Evolutionary conservation across 2,888 invertebrate species (phyloP), one percentile per base, ranked within the genome.

Genomic region (Cantharis lateralis): DNA sequence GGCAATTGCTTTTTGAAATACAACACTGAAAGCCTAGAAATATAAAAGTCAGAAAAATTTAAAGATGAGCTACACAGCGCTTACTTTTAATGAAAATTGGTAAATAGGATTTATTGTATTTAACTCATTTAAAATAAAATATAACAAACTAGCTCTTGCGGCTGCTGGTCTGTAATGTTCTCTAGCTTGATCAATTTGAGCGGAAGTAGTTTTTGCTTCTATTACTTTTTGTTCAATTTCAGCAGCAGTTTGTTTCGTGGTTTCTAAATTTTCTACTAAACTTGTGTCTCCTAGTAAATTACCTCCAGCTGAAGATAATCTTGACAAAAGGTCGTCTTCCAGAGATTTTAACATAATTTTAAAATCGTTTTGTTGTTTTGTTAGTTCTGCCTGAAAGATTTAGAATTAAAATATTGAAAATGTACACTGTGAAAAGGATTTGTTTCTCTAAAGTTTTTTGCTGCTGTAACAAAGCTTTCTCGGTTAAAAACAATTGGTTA

Each of bases 91-190:
- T 13, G 98, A 98, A 89, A 98, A 98, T 87, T 98, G 98, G 88
- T 98, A 98, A 84, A 98, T 98, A 0, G 97, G 97, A 89, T 98
- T 98, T 79, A 98, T 98, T 32, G 96, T 97, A 88, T 97, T 96
- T 77, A 98, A 90, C 82, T 98, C 98, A 85, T 98, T 98, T 62
- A 98, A 89, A 82, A 98, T 98, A 85, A 98, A 98, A 88, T 98
- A 98, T 0, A 98, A 90, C 4, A 98, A 90, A 73, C 98, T 98
- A 0, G 98, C 98, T 85, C 98, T 91, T 0, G 97, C 95, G 0
- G 98, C 97, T 2, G 98, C 98, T 11, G 95, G 95, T 79, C 97
- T 90, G 84, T 93, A 93, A 85, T 95, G 92, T 88, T 98, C 98
- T 78, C 98, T 91, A 3, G 98, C 98, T 82, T 94, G 93, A 87